Evolutionary conservation across 92 coral and sea anemone genomes (phyloP).

Genomic region (Micromussa lordhowensis): DNA sequence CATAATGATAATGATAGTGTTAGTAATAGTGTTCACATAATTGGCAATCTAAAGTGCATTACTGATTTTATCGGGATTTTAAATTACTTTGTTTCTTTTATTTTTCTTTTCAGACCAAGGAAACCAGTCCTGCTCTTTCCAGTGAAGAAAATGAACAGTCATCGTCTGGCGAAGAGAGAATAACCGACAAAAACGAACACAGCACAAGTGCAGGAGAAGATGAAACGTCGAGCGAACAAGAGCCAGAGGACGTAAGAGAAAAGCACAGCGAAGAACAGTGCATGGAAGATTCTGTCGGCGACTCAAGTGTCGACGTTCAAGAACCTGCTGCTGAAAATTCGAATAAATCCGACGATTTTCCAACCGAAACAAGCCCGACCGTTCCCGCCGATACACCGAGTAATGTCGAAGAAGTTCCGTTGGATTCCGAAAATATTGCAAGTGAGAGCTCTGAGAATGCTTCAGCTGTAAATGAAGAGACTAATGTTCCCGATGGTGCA

Average conservation of each 20-base stretch:
- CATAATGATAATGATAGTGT: background rate
- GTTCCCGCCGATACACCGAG: conserved; percentile 13
- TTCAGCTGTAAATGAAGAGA: background rate
- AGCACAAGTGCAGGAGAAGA: background rate
- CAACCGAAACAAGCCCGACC: conserved; percentile 15
- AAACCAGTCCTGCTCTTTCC: background rate
- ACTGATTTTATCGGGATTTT: no score
- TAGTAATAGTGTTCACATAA: background rate
- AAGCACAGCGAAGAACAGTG: background rate
- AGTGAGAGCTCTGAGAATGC: background rate
- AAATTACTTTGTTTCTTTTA: background rate
- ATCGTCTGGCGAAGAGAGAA: background rate
- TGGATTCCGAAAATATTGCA: conserved; percentile 4
- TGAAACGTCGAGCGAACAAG: background rate
- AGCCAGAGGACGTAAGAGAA: background rate
- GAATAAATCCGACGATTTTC: conserved; percentile 13
- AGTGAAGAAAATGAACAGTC: no score
- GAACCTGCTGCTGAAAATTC: background rate
- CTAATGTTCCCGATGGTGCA: background rate
- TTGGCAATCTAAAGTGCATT: background rate
- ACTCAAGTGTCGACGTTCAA: background rate
- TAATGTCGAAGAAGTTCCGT: conserved; percentile 20
- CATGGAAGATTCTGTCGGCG: background rate
- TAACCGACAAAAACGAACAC: background rate
- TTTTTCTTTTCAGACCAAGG: conserved; percentile 17